Conservation (phyloP, 2,797 vertebrate species). For the Pagetopsis macropterus region DNA sequence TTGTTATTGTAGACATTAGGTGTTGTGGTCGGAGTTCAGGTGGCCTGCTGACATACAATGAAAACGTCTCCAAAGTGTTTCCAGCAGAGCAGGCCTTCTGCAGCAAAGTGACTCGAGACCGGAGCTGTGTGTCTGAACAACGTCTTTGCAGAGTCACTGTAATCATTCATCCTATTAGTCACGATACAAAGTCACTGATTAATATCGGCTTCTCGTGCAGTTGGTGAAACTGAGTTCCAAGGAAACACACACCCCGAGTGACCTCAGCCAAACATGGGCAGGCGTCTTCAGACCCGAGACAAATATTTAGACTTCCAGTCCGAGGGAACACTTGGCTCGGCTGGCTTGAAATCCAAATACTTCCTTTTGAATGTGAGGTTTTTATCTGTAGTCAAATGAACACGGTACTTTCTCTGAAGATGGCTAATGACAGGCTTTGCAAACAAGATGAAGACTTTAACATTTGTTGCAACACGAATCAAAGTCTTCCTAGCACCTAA, state of each 20-base stretch:
- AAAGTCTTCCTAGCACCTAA: too few species aligned
- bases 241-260: background rate
- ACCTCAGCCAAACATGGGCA: constrained; percentile 8
- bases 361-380: background rate
- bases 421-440: background rate
- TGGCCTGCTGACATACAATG: background rate
- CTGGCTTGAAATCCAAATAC: background rate
- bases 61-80: background rate
- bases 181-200: constrained; percentile 9
- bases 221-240: constrained; percentile 10
- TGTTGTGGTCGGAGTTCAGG: background rate
- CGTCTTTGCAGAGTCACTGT: constrained; percentile 1
- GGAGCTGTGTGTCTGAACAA: constrained; percentile 9
- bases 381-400: constrained; percentile 4
- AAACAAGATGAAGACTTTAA: background rate
- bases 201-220: background rate
- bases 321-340: background rate
- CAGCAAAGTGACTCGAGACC: constrained; percentile 24
- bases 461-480: background rate
- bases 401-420: background rate
- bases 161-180: constrained; percentile 13
- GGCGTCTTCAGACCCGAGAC: background rate
- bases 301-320: constrained; percentile 42
- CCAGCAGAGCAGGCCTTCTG: background rate
- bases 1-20: background rate